phyloP scores from a whole-genome alignment of 2,797 vertebrate species.

The Merluccius polli region DNA sequence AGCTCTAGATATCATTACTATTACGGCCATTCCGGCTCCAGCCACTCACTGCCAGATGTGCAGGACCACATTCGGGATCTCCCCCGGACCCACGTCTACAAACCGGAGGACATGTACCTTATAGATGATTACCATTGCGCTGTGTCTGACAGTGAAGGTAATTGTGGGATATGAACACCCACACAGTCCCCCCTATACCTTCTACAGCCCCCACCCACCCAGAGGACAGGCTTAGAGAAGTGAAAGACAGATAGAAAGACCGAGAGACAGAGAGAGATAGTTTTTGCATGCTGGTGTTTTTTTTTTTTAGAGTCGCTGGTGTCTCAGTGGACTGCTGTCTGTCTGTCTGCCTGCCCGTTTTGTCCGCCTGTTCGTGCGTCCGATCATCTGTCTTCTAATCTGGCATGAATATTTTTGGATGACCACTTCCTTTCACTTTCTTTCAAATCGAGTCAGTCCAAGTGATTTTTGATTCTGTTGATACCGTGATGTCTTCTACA shows the following conservation, averaged over 20 bases:
- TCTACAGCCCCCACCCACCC: slow-evolving; percentile 80
- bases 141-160: slow-evolving; percentile 99
- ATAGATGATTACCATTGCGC: slow-evolving; percentile 98
- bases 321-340: slow-evolving; percentile 72
- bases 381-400: slow-evolving; percentile 66
- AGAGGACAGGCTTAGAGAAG: slow-evolving; percentile 67
- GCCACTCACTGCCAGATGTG: slow-evolving; percentile 98
- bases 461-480: slow-evolving; percentile 62
- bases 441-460: slow-evolving; percentile 56
- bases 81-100: slow-evolving; percentile 91
- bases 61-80: slow-evolving; percentile 96
- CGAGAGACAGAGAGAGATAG: slow-evolving; percentile 63
- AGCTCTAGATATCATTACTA: slow-evolving; percentile 71
- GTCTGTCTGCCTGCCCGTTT: slow-evolving; percentile 68
- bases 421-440: slow-evolving; percentile 55
- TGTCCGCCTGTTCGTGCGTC: slow-evolving; percentile 48
- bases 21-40: slow-evolving; percentile 89
- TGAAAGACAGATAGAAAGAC: slow-evolving; percentile 46
- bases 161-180: slow-evolving; percentile 80
- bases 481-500: slow-evolving; percentile 47
- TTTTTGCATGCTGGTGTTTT: slow-evolving; percentile 75
- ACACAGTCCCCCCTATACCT: slow-evolving; percentile 67
- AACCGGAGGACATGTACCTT: slow-evolving; percentile 95
- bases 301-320: slow-evolving; percentile 63
- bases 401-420: slow-evolving; percentile 67